phyloP scores from a whole-genome alignment of 1,140 invertebrate species.

The Drosophila trapezifrons region DNA sequence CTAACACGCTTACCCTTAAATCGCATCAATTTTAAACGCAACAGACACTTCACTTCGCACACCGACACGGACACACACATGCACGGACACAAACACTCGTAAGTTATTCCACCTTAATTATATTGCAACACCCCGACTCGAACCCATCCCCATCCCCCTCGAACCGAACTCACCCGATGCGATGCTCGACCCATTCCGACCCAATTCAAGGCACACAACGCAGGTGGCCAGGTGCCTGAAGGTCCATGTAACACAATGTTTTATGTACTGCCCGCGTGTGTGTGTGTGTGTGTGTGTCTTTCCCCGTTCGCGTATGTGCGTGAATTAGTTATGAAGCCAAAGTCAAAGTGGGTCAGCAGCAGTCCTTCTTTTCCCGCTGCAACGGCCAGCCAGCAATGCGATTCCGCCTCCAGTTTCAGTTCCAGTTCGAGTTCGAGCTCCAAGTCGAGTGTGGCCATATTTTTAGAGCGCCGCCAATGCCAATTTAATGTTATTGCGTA shows the following conservation, averaged over 20 bases:
- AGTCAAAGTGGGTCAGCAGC: slow-evolving; percentile 79
- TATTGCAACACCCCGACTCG: slow-evolving; percentile 73
- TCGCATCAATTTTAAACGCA: slow-evolving; percentile 74
- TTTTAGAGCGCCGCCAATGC: slow-evolving; percentile 57
- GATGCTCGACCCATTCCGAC: slow-evolving; percentile 37
- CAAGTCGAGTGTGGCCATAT: slow-evolving; percentile 62
- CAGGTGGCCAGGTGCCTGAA: slow-evolving; percentile 71
- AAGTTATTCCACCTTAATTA: slow-evolving; percentile 81
- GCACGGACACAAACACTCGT: slow-evolving; percentile 36
- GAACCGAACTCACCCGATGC: slow-evolving; percentile 6
- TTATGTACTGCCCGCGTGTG: slow-evolving; percentile 68
- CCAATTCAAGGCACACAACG: slow-evolving; percentile 54
- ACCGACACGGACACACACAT: slow-evolving; percentile 15
- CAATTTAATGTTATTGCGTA: slow-evolving; percentile 76
- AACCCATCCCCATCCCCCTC: slow-evolving; percentile 1
- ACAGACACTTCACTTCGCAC: slow-evolving; percentile 55
- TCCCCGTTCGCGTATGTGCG: slow-evolving; percentile 33
- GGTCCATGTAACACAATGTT: slow-evolving; percentile 79
- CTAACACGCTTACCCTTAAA: slow-evolving; percentile 55
- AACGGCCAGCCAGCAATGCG: slow-evolving; percentile 12
- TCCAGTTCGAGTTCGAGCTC: slow-evolving; percentile 2
- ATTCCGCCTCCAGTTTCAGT: slow-evolving; percentile 31
- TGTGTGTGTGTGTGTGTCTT: slow-evolving; percentile 11
- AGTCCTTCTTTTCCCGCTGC: slow-evolving; percentile 57
- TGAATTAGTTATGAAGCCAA: slow-evolving; percentile 83